Evolutionary conservation across 2,113 vertebrate genomes (phyloP), one percentile per base, ranked within the genome.

Genomic region (Xenopus borealis): DNA sequence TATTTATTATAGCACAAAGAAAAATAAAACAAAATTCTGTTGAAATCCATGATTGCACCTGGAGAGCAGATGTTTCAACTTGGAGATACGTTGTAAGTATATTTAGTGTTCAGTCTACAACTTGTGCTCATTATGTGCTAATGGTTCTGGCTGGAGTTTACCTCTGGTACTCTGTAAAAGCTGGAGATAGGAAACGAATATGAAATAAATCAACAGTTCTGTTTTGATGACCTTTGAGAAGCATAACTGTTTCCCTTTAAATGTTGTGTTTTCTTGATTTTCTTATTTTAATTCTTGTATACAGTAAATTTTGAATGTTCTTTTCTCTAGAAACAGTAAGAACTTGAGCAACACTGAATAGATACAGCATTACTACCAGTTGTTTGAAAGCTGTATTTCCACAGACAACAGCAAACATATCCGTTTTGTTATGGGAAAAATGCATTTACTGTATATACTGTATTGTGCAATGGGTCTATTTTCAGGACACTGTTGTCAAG

Each of bases 121-220:
- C 72, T 75, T 75, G 72, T 23, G 27, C 30, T 68, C 65, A 75
- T 75, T 75, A 75, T 67, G 65, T 33, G 57, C 58, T 75, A 75
- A 75, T 75, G 72, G 40, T 75, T 66, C 72, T 75, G 55, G 55
- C 55, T 33, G 55, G 53, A 40, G 50, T 30, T 17, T 57, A 18
- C 55, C 16, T 75, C 72, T 67, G 64, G 50, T 66, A 67, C 64
- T 52, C 58, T 66, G 52, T 66, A 27, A 33, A 67, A 16, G 13
- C 52, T 47, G 45, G 33, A 73, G 52, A 58, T 73, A 74, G 72
- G 63, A 74, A 74, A 74, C 66, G 63, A 61, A 46, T 18, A 50
- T 47, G 19, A 67, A 67, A 67, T 67, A 66, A 74, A 74, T 74
- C 64, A 67, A 19, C 16, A 59, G 18, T 45, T 45, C 17, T 73